Evolutionary conservation across 2,888 invertebrate genomes (phyloP), one percentile per base, ranked within the genome.

Genomic region (Argynnis bischoffii): DNA sequence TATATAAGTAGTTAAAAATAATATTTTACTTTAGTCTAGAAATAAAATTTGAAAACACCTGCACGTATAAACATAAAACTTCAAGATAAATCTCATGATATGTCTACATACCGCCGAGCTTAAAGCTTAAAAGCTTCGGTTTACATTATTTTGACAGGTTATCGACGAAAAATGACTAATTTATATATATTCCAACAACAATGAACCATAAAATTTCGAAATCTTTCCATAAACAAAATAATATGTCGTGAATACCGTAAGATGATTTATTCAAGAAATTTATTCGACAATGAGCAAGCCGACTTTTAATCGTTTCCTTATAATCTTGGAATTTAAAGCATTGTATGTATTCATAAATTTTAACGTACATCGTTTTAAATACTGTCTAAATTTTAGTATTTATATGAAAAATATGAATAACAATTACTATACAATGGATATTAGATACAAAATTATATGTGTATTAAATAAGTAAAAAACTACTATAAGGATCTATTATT

Each of bases 161-260:
- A 68, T 65, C 65, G 65, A 65, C 59, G 67, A 72, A 74, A 67
- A 70, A 61, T 66, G 69, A 63, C 53, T 69, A 60, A 64, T 55
- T 69, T 72, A 70, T 74, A 64, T 74, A 64, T 69, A 70, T 74
- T 69, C 67, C 74, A 74, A 69, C 78, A 81, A 86, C 84, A 87
- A 86, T 84, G 78, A 74, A 79, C 81, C 79, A 79, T 86, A 81
- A 86, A 83, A 72, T 71, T 78, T 67, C 69, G 70, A 76, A 76
- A 76, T 78, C 79, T 79, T 79, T 77, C 74, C 81, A 79, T 82
- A 84, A 78, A 86, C 86, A 88, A 88, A 87, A 86, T 85, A 82
- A 88, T 88, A 86, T 84, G 78, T 84, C 77, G 81, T 75, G 81
- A 82, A 84, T 73, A 72, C 77, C 78, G 77, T 77, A 80, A 76